A percentile compares a stretch with the other conserved stretches of the same genome.
Evolutionary conservation across 1,140 invertebrate genomes (phyloP).

Genomic region (Dermatophagoides farinae): DNA sequence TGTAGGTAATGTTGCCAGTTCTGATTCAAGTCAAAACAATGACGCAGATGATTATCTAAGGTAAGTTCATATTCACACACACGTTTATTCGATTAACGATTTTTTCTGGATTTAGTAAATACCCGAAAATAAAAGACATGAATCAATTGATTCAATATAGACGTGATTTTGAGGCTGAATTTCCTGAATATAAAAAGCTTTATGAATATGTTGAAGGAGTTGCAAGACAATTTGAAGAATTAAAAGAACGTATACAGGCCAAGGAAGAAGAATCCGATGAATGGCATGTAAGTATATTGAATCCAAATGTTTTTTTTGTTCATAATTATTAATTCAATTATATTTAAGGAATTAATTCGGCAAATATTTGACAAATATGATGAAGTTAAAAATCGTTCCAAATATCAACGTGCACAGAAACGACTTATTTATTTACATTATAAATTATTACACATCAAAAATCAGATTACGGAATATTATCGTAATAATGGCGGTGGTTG

Average conservation of each 20-base stretch:
- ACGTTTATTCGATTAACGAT: not conserved
- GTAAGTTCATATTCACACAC: not conserved
- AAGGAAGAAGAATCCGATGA: constrained; percentile 29
- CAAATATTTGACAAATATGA: constrained; percentile 61
- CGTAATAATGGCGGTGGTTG: not conserved
- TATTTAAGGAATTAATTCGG: constrained; percentile 40
- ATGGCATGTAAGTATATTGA: constrained; percentile 28
- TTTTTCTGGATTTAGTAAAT: constrained; percentile 38
- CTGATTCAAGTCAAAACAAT: constrained; percentile 7
- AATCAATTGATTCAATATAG: constrained; percentile 64
- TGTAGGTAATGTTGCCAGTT: constrained; percentile 5
- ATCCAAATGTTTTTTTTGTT: not conserved
- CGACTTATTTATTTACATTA: constrained; percentile 65
- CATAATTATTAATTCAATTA: not conserved
- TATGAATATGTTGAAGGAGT: constrained; percentile 52
- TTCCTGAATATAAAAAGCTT: constrained; percentile 54
- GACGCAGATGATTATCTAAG: constrained; percentile 1
- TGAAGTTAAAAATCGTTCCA: constrained; percentile 45
- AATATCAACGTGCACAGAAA: constrained; percentile 44
- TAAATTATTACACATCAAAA: constrained; percentile 73
- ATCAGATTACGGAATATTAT: constrained; percentile 59
- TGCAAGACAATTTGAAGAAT: constrained; percentile 45
- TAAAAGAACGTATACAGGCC: constrained; percentile 42
- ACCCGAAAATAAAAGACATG: constrained; percentile 45
- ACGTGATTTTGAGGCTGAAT: constrained; percentile 61